phyloP scores from a whole-genome alignment of 1,140 invertebrate species.

The Branchinecta lynchi region DNA sequence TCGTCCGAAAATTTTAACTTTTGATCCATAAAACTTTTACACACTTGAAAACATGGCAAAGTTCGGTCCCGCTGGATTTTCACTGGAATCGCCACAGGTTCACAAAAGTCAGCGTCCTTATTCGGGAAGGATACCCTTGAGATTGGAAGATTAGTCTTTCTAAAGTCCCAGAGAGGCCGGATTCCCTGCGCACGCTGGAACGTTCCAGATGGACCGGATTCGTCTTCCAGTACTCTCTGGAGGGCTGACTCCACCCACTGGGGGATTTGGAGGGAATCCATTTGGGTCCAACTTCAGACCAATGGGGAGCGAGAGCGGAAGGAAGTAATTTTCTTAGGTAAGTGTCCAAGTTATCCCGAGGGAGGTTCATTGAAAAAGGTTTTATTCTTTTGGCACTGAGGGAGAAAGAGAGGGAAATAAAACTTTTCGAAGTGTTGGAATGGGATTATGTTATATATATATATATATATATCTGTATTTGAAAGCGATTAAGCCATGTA shows the following conservation, averaged over 20 bases:
- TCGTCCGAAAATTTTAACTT: too few relatives aligned
- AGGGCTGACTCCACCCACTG: not conserved
- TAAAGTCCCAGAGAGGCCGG: not conserved
- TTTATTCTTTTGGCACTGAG: not conserved
- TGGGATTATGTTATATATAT: too few relatives aligned
- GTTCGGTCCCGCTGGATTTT: too few relatives aligned
- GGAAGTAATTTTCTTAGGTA: not conserved
- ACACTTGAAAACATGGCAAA: too few relatives aligned
- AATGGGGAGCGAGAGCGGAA: not conserved
- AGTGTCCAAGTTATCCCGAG: not conserved
- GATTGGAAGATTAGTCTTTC: conserved; percentile 11
- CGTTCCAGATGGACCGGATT: not conserved
- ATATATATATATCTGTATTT: too few relatives aligned
- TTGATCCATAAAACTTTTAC: too few relatives aligned
- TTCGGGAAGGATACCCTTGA: conserved; percentile 3
- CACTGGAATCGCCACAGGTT: not conserved
- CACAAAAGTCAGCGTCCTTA: not conserved
- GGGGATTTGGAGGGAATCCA: not conserved
- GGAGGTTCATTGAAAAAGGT: not conserved
- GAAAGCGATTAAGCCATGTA: too few relatives aligned
- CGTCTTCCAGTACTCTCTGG: conserved; percentile 10
- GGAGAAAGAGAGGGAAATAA: not conserved
- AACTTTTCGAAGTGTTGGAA: too few relatives aligned
- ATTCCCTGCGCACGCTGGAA: not conserved
- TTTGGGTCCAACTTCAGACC: not conserved